Evolutionary conservation across 2,888 invertebrate genomes (phyloP).

Genomic region (Acanthosepion lycidas): DNA sequence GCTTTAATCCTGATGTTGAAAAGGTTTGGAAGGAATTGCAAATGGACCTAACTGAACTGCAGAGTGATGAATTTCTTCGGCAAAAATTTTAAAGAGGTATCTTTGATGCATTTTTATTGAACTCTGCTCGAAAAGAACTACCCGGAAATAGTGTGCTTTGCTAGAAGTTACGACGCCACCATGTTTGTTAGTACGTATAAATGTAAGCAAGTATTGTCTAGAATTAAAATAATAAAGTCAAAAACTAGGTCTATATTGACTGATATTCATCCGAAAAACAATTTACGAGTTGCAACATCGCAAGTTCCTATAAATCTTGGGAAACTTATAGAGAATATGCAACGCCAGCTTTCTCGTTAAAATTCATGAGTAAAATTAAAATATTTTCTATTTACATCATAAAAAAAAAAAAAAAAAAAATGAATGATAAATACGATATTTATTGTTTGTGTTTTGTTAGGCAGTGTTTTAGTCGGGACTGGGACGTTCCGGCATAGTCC

Average conservation of each 20-base stretch:
- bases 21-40: neutral
- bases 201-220: neutral
- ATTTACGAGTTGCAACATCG: neutral
- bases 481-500: too few relatives aligned
- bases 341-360: neutral
- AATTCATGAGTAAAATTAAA: neutral
- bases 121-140: neutral
- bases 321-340: too few relatives aligned
- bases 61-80: constrained; percentile 16
- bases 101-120: neutral
- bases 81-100: constrained; percentile 35
- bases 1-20: neutral
- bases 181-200: neutral
- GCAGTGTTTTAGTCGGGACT: neutral
- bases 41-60: neutral
- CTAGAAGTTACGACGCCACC: neutral
- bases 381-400: neutral
- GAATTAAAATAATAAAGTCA: neutral
- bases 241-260: constrained; percentile 33
- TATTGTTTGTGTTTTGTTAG: neutral
- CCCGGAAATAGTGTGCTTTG: neutral
- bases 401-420: neutral
- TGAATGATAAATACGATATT: neutral
- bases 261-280: neutral
- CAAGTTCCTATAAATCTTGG: neutral